Percentiles rank a stretch among this genome's conserved stretches.
phyloP scores from a whole-genome alignment of 1,140 invertebrate genomes.

The Drosophila auraria region DNA sequence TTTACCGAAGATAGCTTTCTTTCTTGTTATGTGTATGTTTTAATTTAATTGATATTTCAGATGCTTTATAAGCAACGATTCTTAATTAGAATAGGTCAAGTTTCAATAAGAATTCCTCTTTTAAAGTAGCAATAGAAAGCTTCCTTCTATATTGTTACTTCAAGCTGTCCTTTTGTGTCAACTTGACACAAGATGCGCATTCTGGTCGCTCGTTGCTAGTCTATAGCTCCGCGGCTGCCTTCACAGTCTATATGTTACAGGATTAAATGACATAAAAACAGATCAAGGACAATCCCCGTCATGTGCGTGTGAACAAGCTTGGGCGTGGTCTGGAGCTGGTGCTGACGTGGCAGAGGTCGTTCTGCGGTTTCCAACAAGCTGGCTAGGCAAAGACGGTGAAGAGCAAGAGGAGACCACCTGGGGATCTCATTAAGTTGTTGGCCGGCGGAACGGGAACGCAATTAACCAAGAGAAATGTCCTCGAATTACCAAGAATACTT shows the following conservation, averaged over 20 bases:
- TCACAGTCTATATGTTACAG: conserved; percentile 46
- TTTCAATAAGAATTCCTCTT: not conserved
- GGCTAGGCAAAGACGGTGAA: conserved; percentile 5
- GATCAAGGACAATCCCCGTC: conserved; percentile 64
- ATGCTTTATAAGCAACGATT: not conserved
- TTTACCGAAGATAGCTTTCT: too few species aligned
- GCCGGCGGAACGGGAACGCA: conserved; percentile 29
- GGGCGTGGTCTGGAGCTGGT: conserved; percentile 35
- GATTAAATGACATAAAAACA: conserved; percentile 61
- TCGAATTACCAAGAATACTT: conserved; percentile 45
- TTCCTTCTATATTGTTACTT: not conserved
- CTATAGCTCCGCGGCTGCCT: conserved; percentile 46
- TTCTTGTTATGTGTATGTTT: too few species aligned
- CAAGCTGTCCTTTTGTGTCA: not conserved
- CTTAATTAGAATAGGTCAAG: not conserved
- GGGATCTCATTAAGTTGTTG: conserved; percentile 45
- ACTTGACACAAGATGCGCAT: conserved; percentile 6
- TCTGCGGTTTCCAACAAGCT: conserved; percentile 32
- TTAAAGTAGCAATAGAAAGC: not conserved
- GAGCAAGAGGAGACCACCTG: conserved; percentile 37
- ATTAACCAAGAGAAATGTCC: conserved; percentile 51
- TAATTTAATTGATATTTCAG: too few species aligned
- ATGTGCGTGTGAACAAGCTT: conserved; percentile 26
- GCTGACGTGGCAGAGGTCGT: conserved; percentile 39
- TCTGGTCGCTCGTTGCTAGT: conserved; percentile 32